phyloP scores from a whole-genome alignment of 2,888 invertebrate species.

The Erebia epiphron region DNA sequence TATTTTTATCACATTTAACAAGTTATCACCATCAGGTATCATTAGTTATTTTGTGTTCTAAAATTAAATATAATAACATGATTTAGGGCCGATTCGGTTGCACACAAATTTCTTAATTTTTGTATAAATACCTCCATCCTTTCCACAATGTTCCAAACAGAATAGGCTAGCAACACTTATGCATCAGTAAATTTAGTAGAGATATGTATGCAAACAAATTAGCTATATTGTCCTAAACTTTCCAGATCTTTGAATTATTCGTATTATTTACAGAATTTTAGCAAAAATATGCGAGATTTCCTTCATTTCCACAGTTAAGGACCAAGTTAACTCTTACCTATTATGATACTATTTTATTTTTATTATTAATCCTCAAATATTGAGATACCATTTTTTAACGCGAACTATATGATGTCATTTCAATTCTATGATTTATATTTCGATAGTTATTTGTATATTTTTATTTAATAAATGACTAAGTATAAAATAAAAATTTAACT shows the following conservation, averaged over 20 bases:
- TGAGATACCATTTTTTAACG: constrained; percentile 60
- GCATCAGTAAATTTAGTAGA: neutral
- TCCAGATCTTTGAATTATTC: neutral
- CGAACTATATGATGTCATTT: constrained; percentile 44
- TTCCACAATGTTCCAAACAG: too few species aligned
- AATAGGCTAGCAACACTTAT: neutral
- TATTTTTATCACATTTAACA: neutral
- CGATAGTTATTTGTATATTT: neutral
- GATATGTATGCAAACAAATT: neutral
- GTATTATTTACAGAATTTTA: constrained; percentile 13
- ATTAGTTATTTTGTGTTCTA: too few species aligned
- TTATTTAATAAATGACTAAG: too few species aligned
- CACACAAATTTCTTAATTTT: too few species aligned
- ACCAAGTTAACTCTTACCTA: constrained; percentile 29
- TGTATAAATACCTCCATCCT: too few species aligned
- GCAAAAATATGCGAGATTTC: constrained; percentile 50
- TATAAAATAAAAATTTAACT: too few species aligned
- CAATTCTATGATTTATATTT: constrained; percentile 9
- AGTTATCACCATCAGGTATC: too few species aligned
- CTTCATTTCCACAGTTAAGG: constrained; percentile 41
- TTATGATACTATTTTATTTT: constrained; percentile 37
- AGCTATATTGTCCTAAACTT: neutral
- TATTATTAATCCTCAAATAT: constrained; percentile 62
- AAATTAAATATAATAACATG: too few species aligned
- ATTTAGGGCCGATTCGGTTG: too few species aligned